Evolutionary conservation across 2,888 invertebrate species (phyloP), one percentile per base, ranked within the genome.

Genomic region (Anodontia alba): DNA sequence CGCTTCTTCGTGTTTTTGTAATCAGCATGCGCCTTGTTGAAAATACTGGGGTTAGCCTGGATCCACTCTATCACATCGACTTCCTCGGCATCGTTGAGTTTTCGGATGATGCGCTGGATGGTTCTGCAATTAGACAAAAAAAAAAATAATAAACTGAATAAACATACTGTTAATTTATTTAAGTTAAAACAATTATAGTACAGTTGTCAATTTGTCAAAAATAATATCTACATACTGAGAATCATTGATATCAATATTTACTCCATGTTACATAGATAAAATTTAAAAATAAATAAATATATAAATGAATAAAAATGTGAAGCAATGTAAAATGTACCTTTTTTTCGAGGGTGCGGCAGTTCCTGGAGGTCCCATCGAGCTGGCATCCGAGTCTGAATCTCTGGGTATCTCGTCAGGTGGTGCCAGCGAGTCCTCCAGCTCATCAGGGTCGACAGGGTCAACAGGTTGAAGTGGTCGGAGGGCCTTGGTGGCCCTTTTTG

Each of bases 71-170:
- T 77, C 77, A 77, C 77, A 77, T 77, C 77, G 73, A 78, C 67
- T 67, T 78, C 73, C 73, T 78, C 54, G 78, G 78, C 68, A n/a
- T 78, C 73, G 73, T 69, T 78, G 78, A 73, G 69, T 74, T 78
- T 78, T 78, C 73, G 78, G 74, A 70, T 78, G 73, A 78, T 78
- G 73, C 74, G 73, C 69, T 78, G 73, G 62, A 78, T 78, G 78
- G 69, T 78, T 78, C 78, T 78, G 78, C 78, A 78, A 78, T 78
- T 67, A 78, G 73, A 78, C 78, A 73, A 78, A 78, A 73, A 54
- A 73, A 78, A 78, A n/a, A n/a, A n/a, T 38, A 38, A 78, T 78
- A 78, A 73, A 73, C 73, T 78, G 78, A 78, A 78, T 78, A 78
- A 73, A 73, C 78, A 78, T 73, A 78, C 67, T 77, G 74, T 76